Percentiles rank a stretch among this genome's conserved stretches.
phyloP scores from a whole-genome alignment of 2,888 invertebrate genomes.

The Schrankia costaestrigalis region DNA sequence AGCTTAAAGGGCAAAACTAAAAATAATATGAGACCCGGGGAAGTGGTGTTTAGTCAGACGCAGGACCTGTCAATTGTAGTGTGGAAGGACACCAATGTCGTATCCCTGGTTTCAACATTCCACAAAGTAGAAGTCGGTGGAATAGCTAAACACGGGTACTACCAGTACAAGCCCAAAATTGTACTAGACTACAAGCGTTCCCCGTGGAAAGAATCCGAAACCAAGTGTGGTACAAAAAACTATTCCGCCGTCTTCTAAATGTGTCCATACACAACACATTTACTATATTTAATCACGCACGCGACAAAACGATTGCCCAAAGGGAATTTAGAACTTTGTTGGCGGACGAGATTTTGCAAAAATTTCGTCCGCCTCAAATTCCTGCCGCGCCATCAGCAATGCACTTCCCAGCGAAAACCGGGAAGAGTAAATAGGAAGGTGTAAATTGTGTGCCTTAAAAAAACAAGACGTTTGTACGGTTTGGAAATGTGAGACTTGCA shows the following conservation, averaged over 20 bases:
- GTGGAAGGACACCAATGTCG: constrained; percentile 4
- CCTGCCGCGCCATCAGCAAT: not conserved
- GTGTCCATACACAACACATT: constrained; percentile 1
- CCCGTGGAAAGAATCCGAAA: constrained; percentile 5
- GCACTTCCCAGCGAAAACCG: not conserved
- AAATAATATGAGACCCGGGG: constrained; percentile 2
- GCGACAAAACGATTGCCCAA: not conserved
- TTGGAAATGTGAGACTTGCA: not conserved
- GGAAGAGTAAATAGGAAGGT: not conserved
- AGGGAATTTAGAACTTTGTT: not conserved
- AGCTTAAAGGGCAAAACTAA: constrained; percentile 3
- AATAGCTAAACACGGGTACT: too few relatives aligned
- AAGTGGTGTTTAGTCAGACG: constrained; percentile 7
- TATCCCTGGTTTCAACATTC: not conserved
- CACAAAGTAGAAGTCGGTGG: constrained; percentile 1
- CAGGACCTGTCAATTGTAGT: constrained; percentile 5
- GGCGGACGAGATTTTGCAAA: constrained; percentile 1
- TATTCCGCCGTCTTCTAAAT: too few relatives aligned
- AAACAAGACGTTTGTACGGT: not conserved
- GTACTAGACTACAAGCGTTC: too few relatives aligned
- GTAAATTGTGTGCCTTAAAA: not conserved
- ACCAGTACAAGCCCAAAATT: too few relatives aligned
- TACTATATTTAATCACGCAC: not conserved
- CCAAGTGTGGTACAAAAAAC: constrained; percentile 1
- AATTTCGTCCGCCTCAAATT: constrained; percentile 1